Percentiles rank a stretch among this genome's conserved stretches.
These are phyloP conservation scores for Thalassaphorura encarpata DNA, from an alignment of 1,140 invertebrate genomes.

Conservation along the genomic window DNA sequence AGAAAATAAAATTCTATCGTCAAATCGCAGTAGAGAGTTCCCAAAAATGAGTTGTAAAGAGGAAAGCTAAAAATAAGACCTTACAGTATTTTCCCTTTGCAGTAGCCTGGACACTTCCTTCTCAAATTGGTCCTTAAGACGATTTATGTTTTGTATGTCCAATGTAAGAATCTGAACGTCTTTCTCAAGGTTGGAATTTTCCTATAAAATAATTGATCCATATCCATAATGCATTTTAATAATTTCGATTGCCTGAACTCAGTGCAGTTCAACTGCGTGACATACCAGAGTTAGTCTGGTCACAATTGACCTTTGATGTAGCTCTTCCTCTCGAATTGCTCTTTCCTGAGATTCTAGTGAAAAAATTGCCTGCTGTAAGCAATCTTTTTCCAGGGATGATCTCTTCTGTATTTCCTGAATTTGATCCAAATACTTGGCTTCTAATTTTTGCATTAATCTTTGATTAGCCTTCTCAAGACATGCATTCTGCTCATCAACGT, in stretches of 20 bases:
- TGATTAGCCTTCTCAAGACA: constrained; percentile 61
- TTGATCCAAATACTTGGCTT: constrained; percentile 63
- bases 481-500: constrained; percentile 78
- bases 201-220: no score
- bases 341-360: constrained; percentile 48
- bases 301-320: constrained; percentile 45
- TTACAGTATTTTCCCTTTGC: constrained; percentile 45
- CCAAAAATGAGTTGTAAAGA: no score
- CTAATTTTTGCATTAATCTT: constrained; percentile 50
- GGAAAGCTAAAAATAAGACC: no score
- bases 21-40: neutral
- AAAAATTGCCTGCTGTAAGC: constrained; percentile 44
- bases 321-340: constrained; percentile 45
- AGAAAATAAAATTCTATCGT: neutral
- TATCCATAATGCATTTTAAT: no score
- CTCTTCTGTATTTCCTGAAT: constrained; percentile 56
- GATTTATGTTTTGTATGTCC: constrained; percentile 43
- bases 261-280: no score
- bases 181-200: constrained; percentile 51
- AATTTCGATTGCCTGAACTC: no score
- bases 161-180: constrained; percentile 53
- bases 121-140: constrained; percentile 38
- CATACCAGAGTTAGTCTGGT: constrained; percentile 40
- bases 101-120: constrained; percentile 42
- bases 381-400: constrained; percentile 57